phyloP scores from a whole-genome alignment of 2,888 invertebrate species.

The Rhodophaea formosa region DNA sequence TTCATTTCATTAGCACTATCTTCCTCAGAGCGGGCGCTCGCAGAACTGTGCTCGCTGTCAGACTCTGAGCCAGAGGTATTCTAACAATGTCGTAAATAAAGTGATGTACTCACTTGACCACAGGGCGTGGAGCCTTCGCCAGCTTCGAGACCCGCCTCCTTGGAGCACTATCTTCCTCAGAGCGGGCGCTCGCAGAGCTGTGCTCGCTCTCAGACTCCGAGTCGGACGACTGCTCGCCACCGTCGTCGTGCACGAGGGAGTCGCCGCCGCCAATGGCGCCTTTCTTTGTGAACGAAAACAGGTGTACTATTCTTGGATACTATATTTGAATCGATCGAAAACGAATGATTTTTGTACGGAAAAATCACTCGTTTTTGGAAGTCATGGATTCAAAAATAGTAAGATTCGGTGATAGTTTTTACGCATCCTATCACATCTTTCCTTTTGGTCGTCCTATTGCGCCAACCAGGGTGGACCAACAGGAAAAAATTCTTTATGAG shows the following conservation, averaged over 20 bases:
- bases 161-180: conserved; percentile 59
- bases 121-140: conserved; percentile 29
- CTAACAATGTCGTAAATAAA: not conserved
- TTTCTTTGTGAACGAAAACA: conserved; percentile 57
- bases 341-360: too few species aligned
- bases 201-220: conserved; percentile 57
- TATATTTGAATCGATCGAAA: too few species aligned
- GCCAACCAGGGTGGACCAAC: too few species aligned
- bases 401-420: too few species aligned
- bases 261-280: conserved; percentile 54
- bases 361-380: too few species aligned
- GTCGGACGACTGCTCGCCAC: conserved; percentile 51
- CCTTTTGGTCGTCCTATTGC: too few species aligned
- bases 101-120: conserved; percentile 37
- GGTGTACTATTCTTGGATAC: conserved; percentile 7
- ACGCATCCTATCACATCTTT: not conserved
- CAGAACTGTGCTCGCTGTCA: conserved; percentile 63
- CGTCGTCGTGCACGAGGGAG: conserved; percentile 44
- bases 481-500: too few species aligned
- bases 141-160: conserved; percentile 33
- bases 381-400: too few species aligned
- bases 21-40: conserved; percentile 62
- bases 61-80: conserved; percentile 45
- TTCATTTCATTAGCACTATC: conserved; percentile 53
- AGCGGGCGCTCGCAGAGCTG: conserved; percentile 59